phyloP scores from a whole-genome alignment of 2,113 vertebrate genomes.

The Vicugna pacos region DNA sequence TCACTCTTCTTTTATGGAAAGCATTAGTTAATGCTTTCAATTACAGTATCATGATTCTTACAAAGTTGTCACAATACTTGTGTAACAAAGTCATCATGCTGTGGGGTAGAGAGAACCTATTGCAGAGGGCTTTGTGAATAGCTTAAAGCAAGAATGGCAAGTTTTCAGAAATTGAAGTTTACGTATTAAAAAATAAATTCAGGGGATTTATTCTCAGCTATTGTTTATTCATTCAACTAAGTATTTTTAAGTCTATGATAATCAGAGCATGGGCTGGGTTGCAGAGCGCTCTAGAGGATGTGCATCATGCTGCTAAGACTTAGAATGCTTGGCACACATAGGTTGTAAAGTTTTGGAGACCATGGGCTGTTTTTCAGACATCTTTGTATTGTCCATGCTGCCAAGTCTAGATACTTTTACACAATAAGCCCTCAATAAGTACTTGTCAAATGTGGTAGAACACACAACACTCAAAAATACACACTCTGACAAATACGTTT shows the following conservation, averaged over 20 bases:
- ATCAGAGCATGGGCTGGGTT: neutral
- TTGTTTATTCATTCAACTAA: neutral
- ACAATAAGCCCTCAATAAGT: neutral
- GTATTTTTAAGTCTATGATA: neutral
- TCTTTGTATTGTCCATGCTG: neutral
- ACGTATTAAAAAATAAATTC: neutral
- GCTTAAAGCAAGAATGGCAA: neutral
- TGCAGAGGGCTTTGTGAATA: neutral
- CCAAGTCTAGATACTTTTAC: neutral
- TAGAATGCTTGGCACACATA: neutral
- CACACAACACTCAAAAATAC: neutral
- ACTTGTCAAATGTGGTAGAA: neutral
- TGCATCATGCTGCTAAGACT: neutral
- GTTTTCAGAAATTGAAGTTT: conserved; percentile 34
- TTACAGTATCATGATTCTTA: neutral
- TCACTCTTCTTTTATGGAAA: neutral
- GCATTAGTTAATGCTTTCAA: neutral
- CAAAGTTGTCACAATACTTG: conserved; percentile 38
- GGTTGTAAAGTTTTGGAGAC: neutral
- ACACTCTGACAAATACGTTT: neutral
- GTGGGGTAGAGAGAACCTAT: neutral
- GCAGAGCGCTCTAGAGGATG: neutral
- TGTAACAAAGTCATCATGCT: neutral
- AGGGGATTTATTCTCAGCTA: neutral
- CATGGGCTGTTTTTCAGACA: neutral